Base-by-base conservation (phyloP, 30 jellyfish, hydroid and myxozoan genomes). In the Chironex yamaguchii region DNA sequence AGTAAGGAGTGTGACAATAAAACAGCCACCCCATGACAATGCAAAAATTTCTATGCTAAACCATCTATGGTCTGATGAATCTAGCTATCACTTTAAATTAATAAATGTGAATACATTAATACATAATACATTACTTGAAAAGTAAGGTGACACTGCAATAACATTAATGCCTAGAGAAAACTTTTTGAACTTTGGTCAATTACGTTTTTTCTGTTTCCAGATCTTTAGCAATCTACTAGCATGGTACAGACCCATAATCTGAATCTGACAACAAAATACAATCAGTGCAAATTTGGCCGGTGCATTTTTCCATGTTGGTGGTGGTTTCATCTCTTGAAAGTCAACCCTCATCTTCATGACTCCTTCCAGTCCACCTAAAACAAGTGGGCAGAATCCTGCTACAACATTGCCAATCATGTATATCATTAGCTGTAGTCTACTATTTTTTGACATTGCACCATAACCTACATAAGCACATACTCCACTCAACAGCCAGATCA, bases 401-500 rank as follows among this genome's bases (percentile, higher is more conserved):
- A 93, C 68, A 22, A 88, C 21, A 70, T 86, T 93, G 24, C 97
- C 97, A 71, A 81, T 4, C n/a, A 87, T 2, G 63, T 93, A 93
- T 20, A 79, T 62, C 67, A 71, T 1, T 49, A 93, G 11, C 54
- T 88, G 94, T n/a, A 27, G 67, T 20, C 21, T 69, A 49, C 69
- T 75, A 81, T 87, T 93, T 49, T 88, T 93, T n/a, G 91, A 49
- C 75, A 93, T 34, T 27, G 97, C 75, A 42, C 84, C 85, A 48
- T 67, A 81, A 17, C 92, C 98, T 69, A 93, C 24, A 58, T 35
- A 93, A 0, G 98, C 96, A 68, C 78, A 36, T 23, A 93, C 12
- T 17, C 98, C 98, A 82, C 98, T 93, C 1, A 82, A 28, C 4
- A 93, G 54, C 98, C 98, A 93, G 3, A 74, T 33, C 64, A 82